Evolutionary conservation across 2,888 invertebrate genomes (phyloP).

Genomic region (Macrosiphum euphorbiae): DNA sequence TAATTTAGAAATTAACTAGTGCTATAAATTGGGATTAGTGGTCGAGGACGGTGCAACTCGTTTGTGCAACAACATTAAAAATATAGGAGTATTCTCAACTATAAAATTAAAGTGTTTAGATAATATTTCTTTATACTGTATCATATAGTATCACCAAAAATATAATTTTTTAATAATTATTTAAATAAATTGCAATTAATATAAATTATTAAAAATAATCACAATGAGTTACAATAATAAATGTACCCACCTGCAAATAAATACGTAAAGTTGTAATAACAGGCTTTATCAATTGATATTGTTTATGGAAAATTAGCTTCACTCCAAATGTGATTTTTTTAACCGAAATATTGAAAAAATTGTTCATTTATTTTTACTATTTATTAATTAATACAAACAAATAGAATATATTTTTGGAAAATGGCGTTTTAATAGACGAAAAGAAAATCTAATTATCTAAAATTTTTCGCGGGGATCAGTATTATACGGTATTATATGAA

Average conservation of each 20-base stretch:
- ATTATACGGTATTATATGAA: neutral
- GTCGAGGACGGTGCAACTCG: too few species aligned
- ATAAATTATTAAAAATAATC: too few species aligned
- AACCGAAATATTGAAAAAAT: neutral
- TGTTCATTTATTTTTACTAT: neutral
- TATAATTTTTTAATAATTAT: neutral
- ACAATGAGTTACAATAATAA: too few species aligned
- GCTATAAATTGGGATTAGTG: too few species aligned
- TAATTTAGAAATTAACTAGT: neutral
- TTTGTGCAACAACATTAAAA: neutral
- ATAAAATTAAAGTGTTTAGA: neutral
- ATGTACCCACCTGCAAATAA: neutral
- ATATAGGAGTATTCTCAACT: neutral
- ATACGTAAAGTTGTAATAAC: neutral
- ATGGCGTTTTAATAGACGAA: neutral
- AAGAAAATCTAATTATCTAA: neutral
- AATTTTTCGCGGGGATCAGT: constrained; percentile 19
- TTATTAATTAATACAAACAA: neutral
- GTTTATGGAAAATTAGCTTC: neutral
- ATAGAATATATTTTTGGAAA: neutral
- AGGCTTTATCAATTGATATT: neutral
- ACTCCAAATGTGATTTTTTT: neutral
- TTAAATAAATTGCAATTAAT: too few species aligned
- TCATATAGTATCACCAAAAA: neutral
- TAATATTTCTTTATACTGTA: neutral